Base-by-base conservation (phyloP, 1,140 invertebrate species). In the Macrocentrus cingulum region DNA sequence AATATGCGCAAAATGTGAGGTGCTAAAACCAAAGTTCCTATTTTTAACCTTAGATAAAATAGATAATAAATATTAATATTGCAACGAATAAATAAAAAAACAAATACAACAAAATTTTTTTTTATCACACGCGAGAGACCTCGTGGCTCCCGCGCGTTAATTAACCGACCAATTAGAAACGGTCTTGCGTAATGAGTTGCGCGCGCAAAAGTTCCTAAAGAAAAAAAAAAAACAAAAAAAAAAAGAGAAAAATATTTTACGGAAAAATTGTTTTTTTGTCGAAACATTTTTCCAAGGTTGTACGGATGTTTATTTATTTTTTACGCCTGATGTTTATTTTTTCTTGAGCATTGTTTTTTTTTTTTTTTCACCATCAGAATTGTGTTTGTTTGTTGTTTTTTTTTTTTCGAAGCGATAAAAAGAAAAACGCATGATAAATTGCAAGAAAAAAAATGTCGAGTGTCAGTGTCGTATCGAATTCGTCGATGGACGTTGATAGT, bases 151-250 rank as follows among this genome's bases (percentile, higher is more conserved):
- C 74, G 74, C 76, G 75, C 74, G 71, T 70, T 75, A 74, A 79
- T 77, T 79, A 77, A 66, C 67, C 70, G 67, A 69, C 75, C 75
- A 77, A 77, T 78, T 78, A 78, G 69, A 77, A 68, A 64, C 69
- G 70, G 71, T 68, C 71, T 70, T 68, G 72, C 66, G 71, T 77
- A 77, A 80, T 75, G 68, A 77, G 70, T 71, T 78, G 76, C 76
- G 76, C 75, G 74, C 73, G 76, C 76, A 79, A 79, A 71, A 79
- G 77, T 80, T 80, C 77, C 77, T 80, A 78, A 74, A 71, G 65
- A 49, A 69, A 63, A 64, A 59, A 61, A 51, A 57, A 50, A 63
- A 25, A 51, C 54, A 41, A 39, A 51, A 52, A 34, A 52, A 58
- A 49, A 60, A 54, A 22, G 46, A 59, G 32, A 29, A 25, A 53